A percentile compares a stretch with the other conserved stretches of the same genome.
Evolutionary conservation across 2,797 vertebrate species (phyloP).

Genomic region (Nannoperca australis): DNA sequence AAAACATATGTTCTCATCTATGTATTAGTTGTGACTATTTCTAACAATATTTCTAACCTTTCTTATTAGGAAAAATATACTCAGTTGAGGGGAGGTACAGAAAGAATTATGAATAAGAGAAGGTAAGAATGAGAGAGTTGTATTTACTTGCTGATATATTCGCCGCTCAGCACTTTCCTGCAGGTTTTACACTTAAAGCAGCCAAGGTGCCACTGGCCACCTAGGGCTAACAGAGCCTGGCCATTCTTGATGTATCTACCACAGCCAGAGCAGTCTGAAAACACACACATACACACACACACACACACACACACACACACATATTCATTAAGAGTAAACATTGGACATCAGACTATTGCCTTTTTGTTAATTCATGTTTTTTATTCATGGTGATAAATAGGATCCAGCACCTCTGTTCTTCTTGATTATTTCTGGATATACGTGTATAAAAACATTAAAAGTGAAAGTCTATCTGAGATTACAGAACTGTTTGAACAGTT

Average conservation of each 20-base stretch:
- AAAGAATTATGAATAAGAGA: not conserved
- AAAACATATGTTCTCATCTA: not conserved
- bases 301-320: not conserved
- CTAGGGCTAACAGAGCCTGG: constrained; percentile 93
- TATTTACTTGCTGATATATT: constrained; percentile 98
- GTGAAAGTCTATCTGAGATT: not conserved
- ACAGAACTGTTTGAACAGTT: not conserved
- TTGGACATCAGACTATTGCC: not conserved
- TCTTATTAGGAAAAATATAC: not conserved
- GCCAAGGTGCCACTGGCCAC: constrained; percentile 95
- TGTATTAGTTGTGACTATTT: not conserved
- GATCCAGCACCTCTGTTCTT: not conserved
- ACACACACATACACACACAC: constrained; percentile 51
- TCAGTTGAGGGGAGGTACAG: not conserved
- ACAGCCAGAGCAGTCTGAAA: constrained; percentile 92
- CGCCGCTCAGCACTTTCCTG: constrained; percentile 91
- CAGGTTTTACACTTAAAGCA: constrained; percentile 97
- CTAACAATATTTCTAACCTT: not conserved
- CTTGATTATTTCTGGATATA: not conserved
- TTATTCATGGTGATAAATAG: too few relatives aligned
- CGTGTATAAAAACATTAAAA: not conserved
- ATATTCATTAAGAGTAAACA: not conserved
- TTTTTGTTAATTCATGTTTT: not conserved
- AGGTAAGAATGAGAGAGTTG: not conserved
- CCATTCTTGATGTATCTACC: constrained; percentile 96